Percentiles rank a stretch among this genome's conserved stretches.
Evolutionary conservation across 2,888 invertebrate species (phyloP).

Genomic region (Orthosia cruda): DNA sequence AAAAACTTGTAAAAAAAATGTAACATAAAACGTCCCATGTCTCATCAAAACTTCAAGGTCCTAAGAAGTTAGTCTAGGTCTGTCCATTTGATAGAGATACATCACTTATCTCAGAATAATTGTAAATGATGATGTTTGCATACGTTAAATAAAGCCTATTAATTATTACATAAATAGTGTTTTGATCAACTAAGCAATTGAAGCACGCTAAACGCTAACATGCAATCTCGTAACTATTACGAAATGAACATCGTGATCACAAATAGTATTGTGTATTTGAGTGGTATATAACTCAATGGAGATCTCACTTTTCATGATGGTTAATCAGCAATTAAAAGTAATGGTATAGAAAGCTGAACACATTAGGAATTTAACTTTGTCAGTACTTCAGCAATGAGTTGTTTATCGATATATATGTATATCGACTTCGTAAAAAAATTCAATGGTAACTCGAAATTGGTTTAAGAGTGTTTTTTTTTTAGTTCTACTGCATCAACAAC

Average conservation of each 20-base stretch:
- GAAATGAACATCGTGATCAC: constrained; percentile 51
- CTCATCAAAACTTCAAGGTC: not conserved
- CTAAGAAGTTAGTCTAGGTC: not conserved
- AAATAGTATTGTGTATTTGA: constrained; percentile 44
- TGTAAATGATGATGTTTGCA: constrained; percentile 30
- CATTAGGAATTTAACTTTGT: not conserved
- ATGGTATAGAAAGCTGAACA: not conserved
- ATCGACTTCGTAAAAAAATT: not conserved
- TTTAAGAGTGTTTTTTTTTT: too few relatives aligned
- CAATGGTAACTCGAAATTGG: too few relatives aligned
- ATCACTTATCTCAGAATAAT: constrained; percentile 1
- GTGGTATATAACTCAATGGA: constrained; percentile 34
- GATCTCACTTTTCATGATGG: constrained; percentile 29
- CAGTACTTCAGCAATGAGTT: not conserved
- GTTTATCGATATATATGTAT: not conserved
- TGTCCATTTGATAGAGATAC: not conserved
- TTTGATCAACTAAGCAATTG: constrained; percentile 46
- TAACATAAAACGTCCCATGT: not conserved
- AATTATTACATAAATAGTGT: constrained; percentile 54
- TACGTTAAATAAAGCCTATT: constrained; percentile 38
- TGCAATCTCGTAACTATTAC: constrained; percentile 58
- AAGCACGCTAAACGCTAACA: constrained; percentile 54
- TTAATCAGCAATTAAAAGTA: not conserved
- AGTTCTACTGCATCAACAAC: not conserved
- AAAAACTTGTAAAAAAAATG: not conserved